Percentiles rank a stretch among this genome's conserved stretches.
phyloP scores from a whole-genome alignment of 2,797 vertebrate genomes.

The Manis pentadactyla region DNA sequence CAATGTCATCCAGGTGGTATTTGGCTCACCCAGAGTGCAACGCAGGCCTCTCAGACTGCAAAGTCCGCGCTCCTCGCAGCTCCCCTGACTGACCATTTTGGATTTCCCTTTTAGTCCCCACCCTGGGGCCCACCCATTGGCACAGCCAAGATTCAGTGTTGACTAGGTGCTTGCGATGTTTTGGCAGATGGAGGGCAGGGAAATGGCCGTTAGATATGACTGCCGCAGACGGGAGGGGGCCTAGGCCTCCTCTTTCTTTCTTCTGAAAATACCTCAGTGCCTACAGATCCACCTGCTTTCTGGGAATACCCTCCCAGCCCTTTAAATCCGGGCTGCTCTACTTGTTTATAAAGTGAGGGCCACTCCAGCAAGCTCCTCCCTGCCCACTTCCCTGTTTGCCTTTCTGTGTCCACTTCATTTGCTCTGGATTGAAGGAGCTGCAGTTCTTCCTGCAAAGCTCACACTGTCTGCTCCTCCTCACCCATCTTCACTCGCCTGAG shows the following conservation, averaged over 20 bases:
- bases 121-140: neutral
- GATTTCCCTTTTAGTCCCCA: neutral
- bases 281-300: no score
- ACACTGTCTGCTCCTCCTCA: no score
- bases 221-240: no score
- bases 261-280: neutral
- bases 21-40: neutral
- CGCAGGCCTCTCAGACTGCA: neutral
- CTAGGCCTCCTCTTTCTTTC: neutral
- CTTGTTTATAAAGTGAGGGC: neutral
- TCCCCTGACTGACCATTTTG: no score
- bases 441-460: neutral
- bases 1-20: neutral
- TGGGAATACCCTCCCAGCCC: neutral
- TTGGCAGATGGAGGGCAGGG: no score
- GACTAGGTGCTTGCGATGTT: rapidly evolving
- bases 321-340: neutral
- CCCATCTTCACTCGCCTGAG: neutral
- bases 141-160: neutral
- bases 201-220: neutral
- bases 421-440: neutral
- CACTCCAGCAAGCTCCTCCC: neutral
- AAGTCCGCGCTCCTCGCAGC: neutral
- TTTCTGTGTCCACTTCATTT: neutral
- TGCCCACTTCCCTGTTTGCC: neutral